Evolutionary conservation across 2,797 vertebrate species (phyloP).

Genomic region (Hoplostethus mediterraneus): DNA sequence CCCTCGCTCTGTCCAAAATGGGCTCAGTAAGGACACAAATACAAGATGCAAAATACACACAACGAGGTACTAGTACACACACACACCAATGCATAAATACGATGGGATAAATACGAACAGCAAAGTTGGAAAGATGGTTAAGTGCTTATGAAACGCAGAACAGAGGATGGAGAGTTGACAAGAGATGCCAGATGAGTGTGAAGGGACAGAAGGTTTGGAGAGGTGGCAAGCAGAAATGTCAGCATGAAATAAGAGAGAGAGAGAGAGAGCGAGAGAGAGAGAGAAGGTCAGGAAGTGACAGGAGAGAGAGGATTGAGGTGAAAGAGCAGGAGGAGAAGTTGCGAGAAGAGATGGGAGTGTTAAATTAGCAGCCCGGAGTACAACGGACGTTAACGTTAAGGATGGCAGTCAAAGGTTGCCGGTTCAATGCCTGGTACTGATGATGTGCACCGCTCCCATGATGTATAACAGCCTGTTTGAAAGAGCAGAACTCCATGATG

Average conservation of each 20-base stretch:
- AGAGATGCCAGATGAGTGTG: neutral
- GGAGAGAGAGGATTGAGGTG: slow-evolving; percentile 13
- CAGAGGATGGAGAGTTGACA: neutral
- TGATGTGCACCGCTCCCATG: neutral
- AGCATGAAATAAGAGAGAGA: neutral
- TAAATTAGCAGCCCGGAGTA: neutral
- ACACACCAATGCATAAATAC: no score
- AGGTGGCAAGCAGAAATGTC: neutral
- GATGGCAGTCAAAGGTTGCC: neutral
- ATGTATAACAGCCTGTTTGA: no score
- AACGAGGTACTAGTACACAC: no score
- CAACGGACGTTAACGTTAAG: neutral
- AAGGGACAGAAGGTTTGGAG: neutral
- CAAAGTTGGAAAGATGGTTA: no score
- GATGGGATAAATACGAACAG: no score
- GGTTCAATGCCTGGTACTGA: neutral
- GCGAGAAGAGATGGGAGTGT: neutral
- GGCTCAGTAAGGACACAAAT: no score
- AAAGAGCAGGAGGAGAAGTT: neutral
- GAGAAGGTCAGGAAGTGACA: no score
- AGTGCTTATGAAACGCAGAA: neutral
- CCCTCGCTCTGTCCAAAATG: no score
- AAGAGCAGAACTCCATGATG: no score
- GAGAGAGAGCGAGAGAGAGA: neutral
- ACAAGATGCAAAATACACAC: no score